Base-by-base conservation (phyloP, 1,140 invertebrate genomes). In the Drosophila bocki region DNA sequence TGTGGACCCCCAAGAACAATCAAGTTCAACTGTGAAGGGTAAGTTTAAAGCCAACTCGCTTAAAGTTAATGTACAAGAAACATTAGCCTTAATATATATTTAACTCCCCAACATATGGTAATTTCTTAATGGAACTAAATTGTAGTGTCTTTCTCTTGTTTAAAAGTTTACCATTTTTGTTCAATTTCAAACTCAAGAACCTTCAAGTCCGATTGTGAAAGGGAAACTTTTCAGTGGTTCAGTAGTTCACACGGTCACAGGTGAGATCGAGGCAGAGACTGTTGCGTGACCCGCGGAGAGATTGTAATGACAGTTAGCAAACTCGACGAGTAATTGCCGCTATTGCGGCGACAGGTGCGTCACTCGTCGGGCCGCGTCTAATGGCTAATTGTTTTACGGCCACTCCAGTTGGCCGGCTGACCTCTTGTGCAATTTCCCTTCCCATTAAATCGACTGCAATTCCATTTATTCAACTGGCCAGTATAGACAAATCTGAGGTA, bases 401-500 rank as follows among this genome's bases (percentile, higher is more conserved):
- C 62, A 35, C 75, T 74, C 56, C 39, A 22, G 42, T 75, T 59
- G 33, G 41, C 37, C 33, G 39, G 22, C 64, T 80, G 75, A 86
- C 78, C 83, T 70, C 84, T 87, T 88, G 84, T 71, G 81, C 85
- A 88, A 88, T 61, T 90, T 87, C 80, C 84, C 77, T 75, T 62
- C 50, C 72, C 64, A 62, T 72, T 64, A 54, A 75, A 17, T 61
- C 26, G n/a, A 35, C 54, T 15, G 33, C 48, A 60, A 39, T 17
- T 32, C 50, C 15, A 50, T 32, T 50, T 59, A 48, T 29, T 39
- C n/a, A 47, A 33, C 7, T 45, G 29, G 44, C 19, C 19, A 42
- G 44, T 50, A 11, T 6, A 15, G 12, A 6, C 19, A 19, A 33
- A 47, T 58, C 35, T 1, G 19, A 26, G 19, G 13, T 56, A 56